phyloP scores from a whole-genome alignment of 1,140 invertebrate species.

The Pissodes strobi region DNA sequence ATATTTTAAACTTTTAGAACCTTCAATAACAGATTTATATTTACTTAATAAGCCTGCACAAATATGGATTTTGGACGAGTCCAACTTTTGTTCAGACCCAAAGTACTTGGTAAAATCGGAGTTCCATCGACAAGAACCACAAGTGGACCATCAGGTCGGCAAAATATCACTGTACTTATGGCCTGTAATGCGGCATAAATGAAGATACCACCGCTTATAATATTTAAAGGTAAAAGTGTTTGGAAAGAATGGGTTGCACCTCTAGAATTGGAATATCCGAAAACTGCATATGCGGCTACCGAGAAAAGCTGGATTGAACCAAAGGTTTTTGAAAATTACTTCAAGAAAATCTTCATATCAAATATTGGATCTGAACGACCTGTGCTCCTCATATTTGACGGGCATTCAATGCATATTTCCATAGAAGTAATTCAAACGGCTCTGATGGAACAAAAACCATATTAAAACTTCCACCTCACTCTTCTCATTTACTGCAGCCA shows the following conservation, averaged over 20 bases:
- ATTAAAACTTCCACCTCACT: too few species aligned
- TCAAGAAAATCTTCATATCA: slow-evolving; percentile 46
- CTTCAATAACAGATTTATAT: slow-evolving; percentile 38
- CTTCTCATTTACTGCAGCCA: too few species aligned
- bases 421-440: too few species aligned
- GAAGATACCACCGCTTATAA: slow-evolving; percentile 52
- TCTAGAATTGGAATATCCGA: too few species aligned
- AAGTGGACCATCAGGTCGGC: slow-evolving; percentile 43
- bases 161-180: slow-evolving; percentile 54
- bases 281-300: slow-evolving; percentile 47
- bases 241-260: slow-evolving; percentile 29
- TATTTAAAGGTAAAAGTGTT: slow-evolving; percentile 47
- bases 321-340: slow-evolving; percentile 43
- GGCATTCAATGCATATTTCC: slow-evolving; percentile 48
- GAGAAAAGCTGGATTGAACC: slow-evolving; percentile 52
- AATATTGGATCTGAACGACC: slow-evolving; percentile 40
- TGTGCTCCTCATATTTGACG: slow-evolving; percentile 52
- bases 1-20: too few species aligned
- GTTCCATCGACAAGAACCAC: slow-evolving; percentile 46
- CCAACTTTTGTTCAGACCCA: slow-evolving; percentile 48
- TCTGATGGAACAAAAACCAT: too few species aligned
- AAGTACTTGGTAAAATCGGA: slow-evolving; percentile 46
- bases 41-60: slow-evolving; percentile 37
- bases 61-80: slow-evolving; percentile 50
- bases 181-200: slow-evolving; percentile 48